A percentile compares a stretch with the other conserved stretches of the same genome.
Conservation (phyloP, 2,888 invertebrate genomes). For the Drosophila setosimentum region DNA sequence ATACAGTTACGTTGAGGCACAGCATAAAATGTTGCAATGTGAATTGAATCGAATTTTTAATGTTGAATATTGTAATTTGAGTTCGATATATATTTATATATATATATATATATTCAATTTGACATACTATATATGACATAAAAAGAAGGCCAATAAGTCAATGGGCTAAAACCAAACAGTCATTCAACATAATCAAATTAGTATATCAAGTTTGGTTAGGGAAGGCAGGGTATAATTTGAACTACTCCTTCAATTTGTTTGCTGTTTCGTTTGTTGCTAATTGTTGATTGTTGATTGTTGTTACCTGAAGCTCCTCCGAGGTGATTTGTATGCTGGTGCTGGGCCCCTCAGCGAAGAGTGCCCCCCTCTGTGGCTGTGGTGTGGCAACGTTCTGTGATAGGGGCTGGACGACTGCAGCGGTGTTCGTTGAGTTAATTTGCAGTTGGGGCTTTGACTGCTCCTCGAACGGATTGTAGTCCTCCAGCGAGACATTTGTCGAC, state of each 20-base stretch:
- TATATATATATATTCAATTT: neutral
- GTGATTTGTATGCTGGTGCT: slow-evolving; percentile 86
- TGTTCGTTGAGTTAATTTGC: slow-evolving; percentile 86
- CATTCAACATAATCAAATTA: neutral
- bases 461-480: slow-evolving; percentile 98
- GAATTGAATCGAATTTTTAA: neutral
- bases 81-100: neutral
- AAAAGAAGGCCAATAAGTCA: neutral
- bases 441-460: slow-evolving; percentile 87
- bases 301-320: slow-evolving; percentile 91
- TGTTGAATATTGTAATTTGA: neutral
- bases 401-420: slow-evolving; percentile 84
- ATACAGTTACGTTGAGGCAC: neutral
- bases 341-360: slow-evolving; percentile 50
- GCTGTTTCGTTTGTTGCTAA: slow-evolving; percentile 2
- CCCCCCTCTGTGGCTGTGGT: slow-evolving; percentile 55
- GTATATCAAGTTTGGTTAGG: neutral
- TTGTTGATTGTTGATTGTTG: slow-evolving; percentile 47
- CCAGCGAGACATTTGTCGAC: slow-evolving; percentile 89
- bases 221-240: neutral
- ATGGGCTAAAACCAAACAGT: neutral
- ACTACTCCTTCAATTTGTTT: neutral
- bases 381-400: slow-evolving; percentile 83
- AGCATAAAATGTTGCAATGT: slow-evolving; percentile 14
- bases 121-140: neutral